Base-by-base conservation (phyloP, 2,113 vertebrate genomes). In the Etheostoma spectabile region DNA sequence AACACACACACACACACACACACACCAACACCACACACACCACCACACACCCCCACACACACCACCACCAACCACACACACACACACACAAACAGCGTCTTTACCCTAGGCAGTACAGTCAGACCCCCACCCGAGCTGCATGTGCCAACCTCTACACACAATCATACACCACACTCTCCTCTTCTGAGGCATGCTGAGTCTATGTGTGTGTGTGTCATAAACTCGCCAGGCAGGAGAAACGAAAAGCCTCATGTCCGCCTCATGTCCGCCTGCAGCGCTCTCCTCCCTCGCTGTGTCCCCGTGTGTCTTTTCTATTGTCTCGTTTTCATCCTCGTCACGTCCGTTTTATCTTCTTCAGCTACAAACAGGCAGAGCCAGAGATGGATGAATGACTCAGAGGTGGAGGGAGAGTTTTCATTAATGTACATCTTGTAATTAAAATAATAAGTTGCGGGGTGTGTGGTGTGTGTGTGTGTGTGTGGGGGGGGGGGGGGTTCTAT, bases 61-160 rank as follows among this genome's bases (percentile, higher is more conserved):
- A n/a, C n/a, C n/a, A n/a, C n/a, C n/a, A n/a, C n/a, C n/a, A n/a
- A n/a, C n/a, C 59, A 64, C 51, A 65, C n/a, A 55, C 22, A 75
- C 33, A 60, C 52, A 73, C 46, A 72, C 53, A 56, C 63, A 64
- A 46, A 65, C 33, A 51, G 46, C 72, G 56, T 49, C 46, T 77
- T 71, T 60, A 83, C 66, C 89, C 60, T 53, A 84, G 85, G 87
- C 86, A 62, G 24, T 77, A 68, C 71, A 80, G 48, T 77, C 67
- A 63, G 75, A 79, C 79, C 81, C 61, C 74, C 69, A 22, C 55
- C 51, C 63, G 53, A 66, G 59, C 77, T 85, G 87, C 88, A 89
- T 88, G 86, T 80, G 81, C 42, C 73, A 27, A 63, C 45, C 66
- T 69, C 46, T 33, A 70, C 72, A 74, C 78, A 65, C 60, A 74